Base-by-base conservation (phyloP, 1,140 invertebrate species). In the Heterodera schachtii region DNA sequence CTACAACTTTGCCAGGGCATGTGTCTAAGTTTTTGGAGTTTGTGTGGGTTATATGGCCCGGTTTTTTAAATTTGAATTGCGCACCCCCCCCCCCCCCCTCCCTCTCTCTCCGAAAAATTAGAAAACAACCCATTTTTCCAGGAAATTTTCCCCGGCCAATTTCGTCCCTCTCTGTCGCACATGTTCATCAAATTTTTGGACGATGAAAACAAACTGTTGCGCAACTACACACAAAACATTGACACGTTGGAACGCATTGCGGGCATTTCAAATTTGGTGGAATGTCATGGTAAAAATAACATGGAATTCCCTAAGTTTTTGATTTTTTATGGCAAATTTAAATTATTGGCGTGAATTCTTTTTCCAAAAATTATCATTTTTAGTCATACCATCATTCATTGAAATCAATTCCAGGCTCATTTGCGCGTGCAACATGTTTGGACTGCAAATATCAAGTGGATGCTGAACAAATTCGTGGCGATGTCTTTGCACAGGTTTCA, bases 161-260 rank as follows among this genome's bases (percentile, higher is more conserved):
- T 83, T 71, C 31, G 93, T 88, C 95, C 95, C 8, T 95, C 95
- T 31, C 93, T 93, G 46, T 95, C 94, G 88, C 95, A 97, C 90
- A 89, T 90, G 84, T 96, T 96, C 91, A 95, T 96, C 81, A 94
- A 93, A 90, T 91, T 93, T 86, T 90, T 97, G 31, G 95, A 96
- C 90, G 92, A 92, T 8, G 93, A 94, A 79, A 93, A 92, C 31
- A 94, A 95, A 90, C 91, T 97, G 44, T 91, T 96, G 80, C 90
- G 95, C 41, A 96, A 96, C 91, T 97, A 96, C 90, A 95, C 95
- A 0, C 95, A 97, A 91, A 97, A 97, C 90, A 96, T 96, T 77
- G 95, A 97, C 85, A 96, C 95, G 0, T 90, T 97, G 66, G 95
- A 96, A 90, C 93, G 94, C 90, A 93, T 94, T 3, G 94, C 94